phyloP scores from a whole-genome alignment of 37 sponge, comb jelly and placozoan genomes.

The Hormiphora californensis region DNA sequence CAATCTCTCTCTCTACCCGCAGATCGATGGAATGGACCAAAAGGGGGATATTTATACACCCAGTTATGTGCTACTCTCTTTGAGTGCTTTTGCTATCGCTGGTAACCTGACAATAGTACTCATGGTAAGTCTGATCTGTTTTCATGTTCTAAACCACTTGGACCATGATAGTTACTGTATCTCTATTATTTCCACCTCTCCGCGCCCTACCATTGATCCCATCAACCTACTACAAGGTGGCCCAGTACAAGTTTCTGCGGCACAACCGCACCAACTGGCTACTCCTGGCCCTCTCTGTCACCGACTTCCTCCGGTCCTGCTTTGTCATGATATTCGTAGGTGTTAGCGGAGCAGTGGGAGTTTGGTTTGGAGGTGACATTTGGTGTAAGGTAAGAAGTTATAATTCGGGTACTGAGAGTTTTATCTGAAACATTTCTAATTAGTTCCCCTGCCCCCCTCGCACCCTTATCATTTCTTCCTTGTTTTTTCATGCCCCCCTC shows the following conservation, averaged over 20 bases:
- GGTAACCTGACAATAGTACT: constrained; percentile 13
- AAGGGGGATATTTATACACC: constrained; percentile 2
- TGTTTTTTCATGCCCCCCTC: too few species aligned
- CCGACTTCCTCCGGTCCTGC: constrained; percentile 7
- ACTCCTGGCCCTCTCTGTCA: background rate
- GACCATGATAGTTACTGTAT: background rate
- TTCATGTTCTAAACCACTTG: background rate
- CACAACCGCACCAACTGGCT: background rate
- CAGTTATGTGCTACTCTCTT: background rate
- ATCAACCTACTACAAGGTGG: background rate
- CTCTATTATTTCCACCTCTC: too few species aligned
- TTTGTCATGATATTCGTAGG: background rate
- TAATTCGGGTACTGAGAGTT: too few species aligned
- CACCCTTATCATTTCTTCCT: too few species aligned
- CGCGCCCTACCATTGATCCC: too few species aligned
- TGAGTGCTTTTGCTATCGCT: background rate
- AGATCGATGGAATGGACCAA: constrained; percentile 13
- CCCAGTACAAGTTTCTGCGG: constrained; percentile 23
- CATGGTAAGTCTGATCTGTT: background rate
- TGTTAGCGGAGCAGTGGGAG: constrained; percentile 18
- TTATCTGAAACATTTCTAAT: too few species aligned
- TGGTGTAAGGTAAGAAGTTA: background rate
- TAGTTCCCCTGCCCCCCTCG: too few species aligned
- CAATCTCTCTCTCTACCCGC: too few species aligned
- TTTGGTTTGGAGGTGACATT: background rate